These are phyloP conservation scores for Meleagris gallopavo DNA, from an alignment of 2,113 vertebrate genomes.

Conservation along the genomic window DNA sequence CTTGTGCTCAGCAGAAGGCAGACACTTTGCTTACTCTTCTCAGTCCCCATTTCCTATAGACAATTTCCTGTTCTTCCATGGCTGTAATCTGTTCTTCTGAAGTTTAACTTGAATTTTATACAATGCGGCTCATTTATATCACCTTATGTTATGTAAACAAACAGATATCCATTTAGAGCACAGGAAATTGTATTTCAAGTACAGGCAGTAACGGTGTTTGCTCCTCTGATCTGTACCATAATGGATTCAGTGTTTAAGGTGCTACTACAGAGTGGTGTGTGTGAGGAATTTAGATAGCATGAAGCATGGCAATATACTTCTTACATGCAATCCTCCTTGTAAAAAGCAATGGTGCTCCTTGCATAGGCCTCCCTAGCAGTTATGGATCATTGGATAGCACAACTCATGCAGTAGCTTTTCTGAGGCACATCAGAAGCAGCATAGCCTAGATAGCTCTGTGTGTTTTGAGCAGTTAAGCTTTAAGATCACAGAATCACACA, in stretches of 20 bases:
- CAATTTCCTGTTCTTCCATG: not conserved
- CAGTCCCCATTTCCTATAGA: not conserved
- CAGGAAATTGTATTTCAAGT: not conserved
- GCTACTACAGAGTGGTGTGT: not conserved
- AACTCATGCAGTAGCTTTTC: not conserved
- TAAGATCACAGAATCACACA: too few species aligned
- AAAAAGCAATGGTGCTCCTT: not conserved
- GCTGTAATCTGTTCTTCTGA: not conserved
- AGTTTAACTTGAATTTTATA: not conserved
- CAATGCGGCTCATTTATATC: not conserved
- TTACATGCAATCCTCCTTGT: too few species aligned
- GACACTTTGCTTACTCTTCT: not conserved
- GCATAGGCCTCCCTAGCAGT: accelerated
- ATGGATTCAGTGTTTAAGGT: not conserved
- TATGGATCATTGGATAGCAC: not conserved
- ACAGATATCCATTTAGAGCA: not conserved
- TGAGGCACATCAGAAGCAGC: not conserved
- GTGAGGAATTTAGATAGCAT: not conserved
- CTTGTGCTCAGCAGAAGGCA: not conserved
- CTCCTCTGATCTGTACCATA: not conserved
- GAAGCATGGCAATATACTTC: not conserved
- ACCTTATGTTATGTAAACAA: not conserved
- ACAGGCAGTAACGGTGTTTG: not conserved
- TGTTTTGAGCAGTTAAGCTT: not conserved
- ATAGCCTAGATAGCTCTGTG: not conserved